Evolutionary conservation across 2,888 invertebrate species (phyloP).

Genomic region (Acleris cristana): DNA sequence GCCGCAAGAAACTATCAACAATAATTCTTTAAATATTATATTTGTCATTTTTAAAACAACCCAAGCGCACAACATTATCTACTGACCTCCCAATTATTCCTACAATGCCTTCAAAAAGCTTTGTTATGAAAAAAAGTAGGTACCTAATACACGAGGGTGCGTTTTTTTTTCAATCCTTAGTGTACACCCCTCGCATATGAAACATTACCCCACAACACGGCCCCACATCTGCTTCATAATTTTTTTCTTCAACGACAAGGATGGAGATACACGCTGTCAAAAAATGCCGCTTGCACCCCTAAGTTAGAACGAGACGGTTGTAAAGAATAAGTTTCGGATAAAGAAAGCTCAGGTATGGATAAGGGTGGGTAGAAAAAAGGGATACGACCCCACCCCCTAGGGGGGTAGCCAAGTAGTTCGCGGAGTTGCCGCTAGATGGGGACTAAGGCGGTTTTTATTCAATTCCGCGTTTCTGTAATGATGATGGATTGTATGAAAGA

Average conservation of each 20-base stretch:
- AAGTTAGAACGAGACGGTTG: constrained; percentile 63
- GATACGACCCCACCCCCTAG: constrained; percentile 70
- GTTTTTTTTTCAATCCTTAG: constrained; percentile 72
- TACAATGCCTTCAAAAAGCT: constrained; percentile 65
- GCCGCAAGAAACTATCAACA: too few relatives aligned
- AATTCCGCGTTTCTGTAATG: constrained; percentile 81
- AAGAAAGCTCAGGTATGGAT: constrained; percentile 83
- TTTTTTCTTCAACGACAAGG: constrained; percentile 76
- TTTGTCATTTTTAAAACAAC: constrained; percentile 18
- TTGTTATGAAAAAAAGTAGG: constrained; percentile 79
- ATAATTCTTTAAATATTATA: neutral
- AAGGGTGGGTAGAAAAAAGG: constrained; percentile 83
- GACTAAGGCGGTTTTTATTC: constrained; percentile 75
- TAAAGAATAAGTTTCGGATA: constrained; percentile 81
- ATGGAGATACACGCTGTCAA: constrained; percentile 50
- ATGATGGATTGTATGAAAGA: constrained; percentile 80
- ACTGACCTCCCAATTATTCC: constrained; percentile 68
- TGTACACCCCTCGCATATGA: constrained; percentile 79
- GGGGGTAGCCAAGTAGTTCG: constrained; percentile 63
- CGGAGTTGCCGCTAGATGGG: constrained; percentile 75
- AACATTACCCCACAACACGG: constrained; percentile 77
- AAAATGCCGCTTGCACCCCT: constrained; percentile 38
- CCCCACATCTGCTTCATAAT: constrained; percentile 77
- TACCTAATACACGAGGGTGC: constrained; percentile 77
- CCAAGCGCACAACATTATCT: constrained; percentile 52